Conservation (phyloP, 1,140 invertebrate genomes). For the Colletes gigas region DNA sequence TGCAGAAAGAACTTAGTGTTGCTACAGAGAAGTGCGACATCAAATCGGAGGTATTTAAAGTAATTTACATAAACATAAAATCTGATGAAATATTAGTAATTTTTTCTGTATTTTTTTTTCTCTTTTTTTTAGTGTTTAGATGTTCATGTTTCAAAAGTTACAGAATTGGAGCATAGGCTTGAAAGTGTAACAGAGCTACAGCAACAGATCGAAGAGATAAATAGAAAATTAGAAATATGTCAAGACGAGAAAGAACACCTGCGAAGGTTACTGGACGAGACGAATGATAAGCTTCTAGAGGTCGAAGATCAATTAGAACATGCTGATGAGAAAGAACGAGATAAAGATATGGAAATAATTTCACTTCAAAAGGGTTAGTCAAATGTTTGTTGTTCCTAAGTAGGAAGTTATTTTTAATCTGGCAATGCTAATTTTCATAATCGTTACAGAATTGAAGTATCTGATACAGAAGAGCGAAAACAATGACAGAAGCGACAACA, state of each 20-base stretch:
- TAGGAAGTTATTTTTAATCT: neutral
- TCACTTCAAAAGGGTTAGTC: slow-evolving; percentile 53
- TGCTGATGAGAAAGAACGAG: slow-evolving; percentile 37
- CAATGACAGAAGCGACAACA: slow-evolving; percentile 36
- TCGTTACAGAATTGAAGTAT: slow-evolving; percentile 64
- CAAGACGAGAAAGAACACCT: slow-evolving; percentile 38
- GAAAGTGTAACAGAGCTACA: slow-evolving; percentile 24
- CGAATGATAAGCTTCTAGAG: slow-evolving; percentile 28
- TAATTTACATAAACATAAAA: neutral
- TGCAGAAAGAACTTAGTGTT: slow-evolving; percentile 21
- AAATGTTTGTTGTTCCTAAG: neutral
- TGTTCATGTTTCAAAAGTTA: slow-evolving; percentile 22
- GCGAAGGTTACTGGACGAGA: slow-evolving; percentile 36
- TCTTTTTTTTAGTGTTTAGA: slow-evolving; percentile 38
- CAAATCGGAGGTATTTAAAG: slow-evolving; percentile 38
- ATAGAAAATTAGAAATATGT: slow-evolving; percentile 36
- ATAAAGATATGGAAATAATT: slow-evolving; percentile 52
- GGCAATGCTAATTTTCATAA: neutral
- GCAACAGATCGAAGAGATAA: slow-evolving; percentile 35
- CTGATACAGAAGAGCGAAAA: slow-evolving; percentile 52
- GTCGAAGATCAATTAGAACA: slow-evolving; percentile 23
- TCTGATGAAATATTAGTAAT: neutral
- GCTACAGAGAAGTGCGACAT: slow-evolving; percentile 2
- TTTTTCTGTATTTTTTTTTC: neutral
- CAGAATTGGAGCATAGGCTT: slow-evolving; percentile 26